These are phyloP conservation scores for Dicranocentrus wangi DNA, from an alignment of 2,888 invertebrate genomes.

Conservation along the genomic window DNA sequence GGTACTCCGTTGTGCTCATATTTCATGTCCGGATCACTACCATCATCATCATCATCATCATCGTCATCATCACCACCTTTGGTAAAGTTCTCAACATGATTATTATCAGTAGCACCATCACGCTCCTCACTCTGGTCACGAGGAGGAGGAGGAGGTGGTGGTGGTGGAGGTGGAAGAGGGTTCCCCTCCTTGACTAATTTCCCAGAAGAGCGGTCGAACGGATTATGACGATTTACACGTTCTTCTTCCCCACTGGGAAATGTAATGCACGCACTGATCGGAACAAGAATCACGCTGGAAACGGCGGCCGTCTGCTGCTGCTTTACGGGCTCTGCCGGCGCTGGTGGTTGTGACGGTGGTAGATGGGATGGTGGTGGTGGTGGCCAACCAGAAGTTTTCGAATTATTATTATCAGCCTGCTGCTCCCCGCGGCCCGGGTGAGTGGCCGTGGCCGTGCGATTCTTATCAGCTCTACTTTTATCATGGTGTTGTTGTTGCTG, in stretches of 20 bases:
- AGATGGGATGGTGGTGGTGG: conserved; percentile 6
- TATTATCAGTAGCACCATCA: neutral
- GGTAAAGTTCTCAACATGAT: conserved; percentile 11
- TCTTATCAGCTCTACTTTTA: conserved; percentile 9
- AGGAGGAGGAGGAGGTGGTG: too few relatives aligned
- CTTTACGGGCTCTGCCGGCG: conserved; percentile 1
- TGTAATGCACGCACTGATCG: conserved; percentile 49
- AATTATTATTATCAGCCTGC: too few relatives aligned
- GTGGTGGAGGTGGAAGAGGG: too few relatives aligned
- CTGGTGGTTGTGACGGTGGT: neutral
- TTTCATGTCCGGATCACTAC: neutral
- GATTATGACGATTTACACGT: too few relatives aligned
- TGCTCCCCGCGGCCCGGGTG: conserved; percentile 22
- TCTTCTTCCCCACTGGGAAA: conserved; percentile 22
- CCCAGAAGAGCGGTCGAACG: too few relatives aligned
- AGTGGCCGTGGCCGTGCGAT: neutral
- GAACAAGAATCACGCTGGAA: conserved; percentile 42
- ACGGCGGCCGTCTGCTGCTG: conserved; percentile 11
- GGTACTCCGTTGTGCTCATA: too few relatives aligned
- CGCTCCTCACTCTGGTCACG: conserved; percentile 37
- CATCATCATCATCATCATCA: conserved; percentile 24
- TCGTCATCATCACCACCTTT: conserved; percentile 39
- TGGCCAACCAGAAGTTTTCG: conserved; percentile 21
- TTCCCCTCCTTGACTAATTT: too few relatives aligned
- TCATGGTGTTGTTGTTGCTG: conserved; percentile 8